Percentiles rank a stretch among this genome's conserved stretches.
phyloP scores from a whole-genome alignment of 37 sponge, comb jelly and placozoan species.

The Haliclona indistincta region DNA sequence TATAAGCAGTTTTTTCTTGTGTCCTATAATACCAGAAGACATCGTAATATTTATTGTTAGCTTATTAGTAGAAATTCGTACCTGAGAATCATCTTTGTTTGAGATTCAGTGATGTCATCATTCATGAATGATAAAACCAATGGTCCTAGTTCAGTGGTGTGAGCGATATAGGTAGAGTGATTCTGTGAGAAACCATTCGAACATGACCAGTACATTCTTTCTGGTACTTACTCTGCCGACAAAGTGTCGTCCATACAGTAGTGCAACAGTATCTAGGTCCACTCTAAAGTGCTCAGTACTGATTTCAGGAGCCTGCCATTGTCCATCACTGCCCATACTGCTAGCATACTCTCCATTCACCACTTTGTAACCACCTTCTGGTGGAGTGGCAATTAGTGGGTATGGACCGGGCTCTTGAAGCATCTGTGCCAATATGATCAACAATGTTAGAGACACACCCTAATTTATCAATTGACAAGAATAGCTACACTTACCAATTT shows the following conservation, averaged over 20 bases:
- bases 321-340: conserved; percentile 36
- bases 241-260: conserved; percentile 53
- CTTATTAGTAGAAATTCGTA: not conserved
- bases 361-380: conserved; percentile 44
- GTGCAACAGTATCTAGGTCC: conserved; percentile 33
- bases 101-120: conserved; percentile 39
- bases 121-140: conserved; percentile 42
- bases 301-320: conserved; percentile 65
- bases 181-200: conserved; percentile 3
- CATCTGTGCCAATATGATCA: no score
- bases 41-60: not conserved
- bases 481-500: conserved; percentile 23
- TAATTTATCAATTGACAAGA: not conserved
- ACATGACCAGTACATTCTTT: no score
- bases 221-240: conserved; percentile 25
- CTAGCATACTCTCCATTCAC: conserved; percentile 47
- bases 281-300: conserved; percentile 63
- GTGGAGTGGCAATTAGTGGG: conserved; percentile 40
- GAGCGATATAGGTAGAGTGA: conserved; percentile 58
- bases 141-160: conserved; percentile 19
- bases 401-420: conserved; percentile 32
- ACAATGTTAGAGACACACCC: not conserved
- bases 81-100: conserved; percentile 33
- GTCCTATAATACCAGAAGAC: not conserved
- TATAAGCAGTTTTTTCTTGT: no score